These are phyloP conservation scores for Gymnoscopelus braueri DNA, from an alignment of 2,797 vertebrate species.

Conservation along the genomic window DNA sequence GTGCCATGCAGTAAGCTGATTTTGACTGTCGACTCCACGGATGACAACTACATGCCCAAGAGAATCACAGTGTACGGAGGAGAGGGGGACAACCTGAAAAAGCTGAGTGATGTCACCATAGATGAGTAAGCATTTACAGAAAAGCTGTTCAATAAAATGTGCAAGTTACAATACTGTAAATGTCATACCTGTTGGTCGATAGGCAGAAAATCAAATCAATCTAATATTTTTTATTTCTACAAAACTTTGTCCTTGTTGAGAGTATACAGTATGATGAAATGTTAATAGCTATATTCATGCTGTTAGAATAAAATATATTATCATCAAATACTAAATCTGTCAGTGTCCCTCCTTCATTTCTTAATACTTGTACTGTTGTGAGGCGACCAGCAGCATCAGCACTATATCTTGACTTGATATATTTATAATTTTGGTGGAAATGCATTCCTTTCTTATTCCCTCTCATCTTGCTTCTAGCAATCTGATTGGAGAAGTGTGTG, in stretches of 20 bases:
- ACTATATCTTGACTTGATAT: too few relatives aligned
- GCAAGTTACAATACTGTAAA: too few relatives aligned
- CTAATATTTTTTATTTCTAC: too few relatives aligned
- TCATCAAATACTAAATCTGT: background rate
- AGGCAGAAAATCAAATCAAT: too few relatives aligned
- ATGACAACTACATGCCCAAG: conserved; percentile 99
- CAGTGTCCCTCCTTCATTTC: too few relatives aligned
- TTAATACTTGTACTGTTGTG: too few relatives aligned
- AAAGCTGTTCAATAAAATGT: background rate
- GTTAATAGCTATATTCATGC: too few relatives aligned
- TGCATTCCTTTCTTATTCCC: too few relatives aligned
- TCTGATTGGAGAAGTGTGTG: conserved; percentile 94
- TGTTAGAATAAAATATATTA: background rate
- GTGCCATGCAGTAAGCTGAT: conserved; percentile 87
- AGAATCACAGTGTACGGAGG: conserved; percentile 91
- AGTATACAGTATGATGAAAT: background rate
- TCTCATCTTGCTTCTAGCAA: conserved; percentile 76
- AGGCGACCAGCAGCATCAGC: too few relatives aligned
- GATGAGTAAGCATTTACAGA: conserved; percentile 87
- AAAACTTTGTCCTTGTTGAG: too few relatives aligned
- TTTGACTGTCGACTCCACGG: conserved; percentile 93
- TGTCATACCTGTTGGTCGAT: too few relatives aligned
- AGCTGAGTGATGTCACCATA: conserved; percentile 90
- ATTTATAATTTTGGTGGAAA: too few relatives aligned
- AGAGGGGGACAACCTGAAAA: conserved; percentile 93